Percentiles rank a stretch among this genome's conserved stretches.
Evolutionary conservation across 2,888 invertebrate genomes (phyloP).

Genomic region (Sericinus montela): DNA sequence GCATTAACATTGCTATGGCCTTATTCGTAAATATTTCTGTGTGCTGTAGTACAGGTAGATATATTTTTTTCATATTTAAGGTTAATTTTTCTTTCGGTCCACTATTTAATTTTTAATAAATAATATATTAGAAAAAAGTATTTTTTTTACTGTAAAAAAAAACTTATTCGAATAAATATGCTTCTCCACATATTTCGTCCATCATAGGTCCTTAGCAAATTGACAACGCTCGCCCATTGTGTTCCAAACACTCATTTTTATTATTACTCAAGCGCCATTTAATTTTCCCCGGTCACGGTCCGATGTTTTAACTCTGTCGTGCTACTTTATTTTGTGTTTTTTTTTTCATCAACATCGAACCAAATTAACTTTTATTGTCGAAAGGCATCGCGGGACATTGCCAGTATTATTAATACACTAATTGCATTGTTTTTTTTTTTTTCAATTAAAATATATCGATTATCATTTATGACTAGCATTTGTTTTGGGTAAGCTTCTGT

Average conservation of each 20-base stretch:
- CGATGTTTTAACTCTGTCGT: constrained; percentile 29
- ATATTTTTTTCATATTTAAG: too few species aligned
- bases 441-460: constrained; percentile 5
- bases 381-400: constrained; percentile 5
- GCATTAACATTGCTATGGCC: too few species aligned
- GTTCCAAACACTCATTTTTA: constrained; percentile 38
- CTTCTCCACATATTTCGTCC: constrained; percentile 4
- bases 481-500: too few species aligned
- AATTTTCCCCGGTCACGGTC: constrained; percentile 32
- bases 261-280: constrained; percentile 37
- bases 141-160: too few species aligned
- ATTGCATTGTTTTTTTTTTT: constrained; percentile 8
- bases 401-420: constrained; percentile 1
- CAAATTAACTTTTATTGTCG: constrained; percentile 32
- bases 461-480: neutral
- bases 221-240: constrained; percentile 29
- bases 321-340: constrained; percentile 26
- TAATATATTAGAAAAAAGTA: too few species aligned
- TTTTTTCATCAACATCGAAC: constrained; percentile 21
- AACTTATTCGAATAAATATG: too few species aligned
- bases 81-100: too few species aligned
- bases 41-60: too few species aligned
- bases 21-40: too few species aligned
- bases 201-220: constrained; percentile 17
- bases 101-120: too few species aligned